These are phyloP conservation scores for Melieria picta DNA, from an alignment of 2,888 invertebrate species.

Conservation along the genomic window DNA sequence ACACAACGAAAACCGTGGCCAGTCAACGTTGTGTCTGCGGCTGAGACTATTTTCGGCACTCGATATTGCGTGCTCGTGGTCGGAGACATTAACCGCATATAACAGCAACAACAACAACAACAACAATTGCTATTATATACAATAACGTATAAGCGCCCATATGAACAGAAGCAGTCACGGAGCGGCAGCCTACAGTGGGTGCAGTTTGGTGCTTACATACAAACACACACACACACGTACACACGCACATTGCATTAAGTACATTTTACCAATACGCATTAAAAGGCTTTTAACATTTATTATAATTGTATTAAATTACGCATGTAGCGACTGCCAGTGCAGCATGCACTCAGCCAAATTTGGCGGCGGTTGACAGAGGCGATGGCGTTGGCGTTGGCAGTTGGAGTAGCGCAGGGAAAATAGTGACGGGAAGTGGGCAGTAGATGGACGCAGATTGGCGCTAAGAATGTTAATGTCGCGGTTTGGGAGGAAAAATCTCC, in stretches of 20 bases:
- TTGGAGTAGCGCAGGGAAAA: no score
- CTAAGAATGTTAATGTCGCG: no score
- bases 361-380: no score
- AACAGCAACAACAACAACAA: background rate
- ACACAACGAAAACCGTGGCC: no score
- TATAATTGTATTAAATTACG: conserved; percentile 39
- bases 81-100: no score
- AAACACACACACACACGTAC: background rate
- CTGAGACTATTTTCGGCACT: no score
- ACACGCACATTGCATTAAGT: conserved; percentile 5
- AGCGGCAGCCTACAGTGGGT: background rate
- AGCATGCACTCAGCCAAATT: background rate
- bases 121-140: background rate
- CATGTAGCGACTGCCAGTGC: background rate
- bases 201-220: background rate
- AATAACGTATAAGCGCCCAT: background rate
- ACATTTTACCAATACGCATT: conserved; percentile 36
- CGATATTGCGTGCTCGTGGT: no score
- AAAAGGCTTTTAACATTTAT: conserved; percentile 41
- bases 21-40: no score
- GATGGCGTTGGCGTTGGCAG: no score
- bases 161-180: background rate
- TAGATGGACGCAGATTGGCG: no score
- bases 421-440: no score
- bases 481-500: no score